Evolutionary conservation across 2,797 vertebrate species (phyloP), one percentile per base, ranked within the genome.

Genomic region (Antennarius maculatus): DNA sequence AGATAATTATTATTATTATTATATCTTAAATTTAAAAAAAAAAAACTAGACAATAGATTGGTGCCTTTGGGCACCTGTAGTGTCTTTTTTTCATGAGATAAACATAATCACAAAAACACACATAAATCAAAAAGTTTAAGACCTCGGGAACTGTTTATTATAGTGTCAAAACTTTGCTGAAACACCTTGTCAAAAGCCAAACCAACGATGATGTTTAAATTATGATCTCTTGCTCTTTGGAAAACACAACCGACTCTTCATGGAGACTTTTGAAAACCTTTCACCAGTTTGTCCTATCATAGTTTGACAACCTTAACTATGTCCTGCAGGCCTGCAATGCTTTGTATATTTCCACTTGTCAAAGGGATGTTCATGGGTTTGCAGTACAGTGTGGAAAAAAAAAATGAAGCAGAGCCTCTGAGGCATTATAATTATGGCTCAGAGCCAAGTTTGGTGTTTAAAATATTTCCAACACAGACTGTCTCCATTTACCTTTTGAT

Each of bases 121-220:
- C 7, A 14, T 7, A 7, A 13, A 11, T 60, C 17, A 13, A 13
- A 34, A 47, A 52, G 23, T 29, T 60, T 2, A 31, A 12, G 16
- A 39, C 42, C n/a, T 52, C 6, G 56, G 53, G 23, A n/a, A 37
- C 17, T 60, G 11, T 14, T 16, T 54, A 5, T 51, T 54, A 29
- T 15, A 60, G 28, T 57, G 52, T 76, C 48, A 57, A 41, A 72
- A 60, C 31, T 23, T 13, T 53, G 29, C 55, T 31, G 18, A 57
- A 14, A 16, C 70, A 48, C 10, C 12, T 41, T 41, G 41, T 55
- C 7, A 39, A 31, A 45, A 18, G 17, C 2, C 50, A 39, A 53
- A 61, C 7, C 54, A 15, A 29, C 53, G 2, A 60, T 17, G 18
- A 67, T 65, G 14, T 12, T 54, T 9, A 50, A 14, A 61, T 41